Base-by-base conservation (phyloP, 2,797 vertebrate genomes). In the Coccyzus lansbergi region DNA sequence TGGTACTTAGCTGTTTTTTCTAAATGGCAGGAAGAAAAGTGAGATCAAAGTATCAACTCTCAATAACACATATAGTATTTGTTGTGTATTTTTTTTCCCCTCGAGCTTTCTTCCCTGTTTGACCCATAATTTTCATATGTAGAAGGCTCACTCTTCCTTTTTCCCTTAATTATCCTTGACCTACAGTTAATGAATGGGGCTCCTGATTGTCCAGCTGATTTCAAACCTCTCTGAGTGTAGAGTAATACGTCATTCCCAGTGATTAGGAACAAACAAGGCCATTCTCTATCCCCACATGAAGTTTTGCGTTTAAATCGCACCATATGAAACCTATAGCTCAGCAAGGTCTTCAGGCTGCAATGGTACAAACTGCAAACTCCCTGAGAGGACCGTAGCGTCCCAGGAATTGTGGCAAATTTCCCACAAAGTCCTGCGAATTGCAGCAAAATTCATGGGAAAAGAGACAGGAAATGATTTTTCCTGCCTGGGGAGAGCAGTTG, bases 361-460 rank as follows among this genome's bases (percentile, higher is more conserved):
- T 48, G 77, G 78, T 40, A 53, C 92, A 95, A 87, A 95, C 93
- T 97, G 77, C 76, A 92, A 92, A 96, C 94, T 97, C 95, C 92
- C 96, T 91, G 79, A 10, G 88, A 95, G 95, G 78, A 93, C 74
- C 4, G 4, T 92, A 94, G 72, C 34, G 25, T 97, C 95, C 96
- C 94, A 87, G 86, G 94, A 93, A 97, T 63, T 93, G 94, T 98
- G 96, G 96, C 93, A 97, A 71, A 95, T 96, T 97, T 98, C 97
- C 96, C 96, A 93, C 94, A 93, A 97, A 93, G 86, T 97, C 71
- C 80, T 96, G 83, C 62, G 97, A 97, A 96, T 95, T 97, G 92
- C 96, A 95, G 90, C 89, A 77, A 93, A 97, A 97, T 97, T 96
- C 92, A 69, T 97, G 96, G 96, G 96, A 97, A 97, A 96, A 97